Evolutionary conservation across 1,140 invertebrate species (phyloP), one percentile per base, ranked within the genome.

Genomic region (Eumaeus atala): DNA sequence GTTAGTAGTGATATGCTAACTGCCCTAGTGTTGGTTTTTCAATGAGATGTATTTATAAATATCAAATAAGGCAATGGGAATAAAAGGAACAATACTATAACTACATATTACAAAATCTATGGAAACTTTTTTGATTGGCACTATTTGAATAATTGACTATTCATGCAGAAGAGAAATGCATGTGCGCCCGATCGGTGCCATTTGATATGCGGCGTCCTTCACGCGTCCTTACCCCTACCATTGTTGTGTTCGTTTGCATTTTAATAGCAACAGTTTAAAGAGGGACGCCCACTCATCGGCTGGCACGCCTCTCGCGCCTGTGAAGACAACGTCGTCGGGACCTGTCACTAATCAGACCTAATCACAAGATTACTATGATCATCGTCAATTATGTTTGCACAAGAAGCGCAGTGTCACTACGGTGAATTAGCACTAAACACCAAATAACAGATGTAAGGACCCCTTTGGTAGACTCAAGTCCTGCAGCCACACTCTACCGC

Each of bases 211-310:
- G 75, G 72, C 77, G 83, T 82, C 81, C 81, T 87, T 87, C 81
- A 87, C 81, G 77, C 78, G 79, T 87, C 83, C 77, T 83, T 80
- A 80, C 81, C 83, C 77, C 79, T 84, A 80, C 81, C 73, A 83
- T 83, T 84, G 80, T 86, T 74, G 65, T 70, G 67, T 75, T 77
- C 74, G 75, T 81, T 82, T 83, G 72, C 74, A 84, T 84, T 77
- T 77, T 72, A 84, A 86, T 84, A 73, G 72, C 67, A 67, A 72
- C 76, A 67, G 66, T 61, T 62, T 58, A 67, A 67, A 67, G 64
- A 66, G 66, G 53, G 66, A 67, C 77, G 73, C 76, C 76, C 72
- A 76, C 71, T 64, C 54, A 57, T 69, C 59, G 66, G 54, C 65
- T 57, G 47, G 64, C 69, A 67, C 73, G 71, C 74, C 77, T 75